Conservation (phyloP, 2,113 vertebrate species). For the Pitta sordida region DNA sequence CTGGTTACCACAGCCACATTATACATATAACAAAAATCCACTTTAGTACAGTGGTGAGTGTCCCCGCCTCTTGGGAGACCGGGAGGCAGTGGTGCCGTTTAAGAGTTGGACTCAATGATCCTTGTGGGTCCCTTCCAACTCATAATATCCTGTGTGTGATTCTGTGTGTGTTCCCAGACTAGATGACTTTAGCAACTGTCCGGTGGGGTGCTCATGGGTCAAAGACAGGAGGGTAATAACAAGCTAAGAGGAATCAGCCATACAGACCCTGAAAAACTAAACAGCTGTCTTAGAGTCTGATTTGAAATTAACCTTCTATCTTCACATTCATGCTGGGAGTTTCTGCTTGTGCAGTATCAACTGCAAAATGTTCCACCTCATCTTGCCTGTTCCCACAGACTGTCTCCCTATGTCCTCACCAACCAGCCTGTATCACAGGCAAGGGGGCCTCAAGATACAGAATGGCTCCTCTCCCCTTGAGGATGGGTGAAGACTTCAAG, state of each 20-base stretch:
- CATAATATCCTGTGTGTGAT: no score
- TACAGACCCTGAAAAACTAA: not conserved
- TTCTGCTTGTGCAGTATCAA: not conserved
- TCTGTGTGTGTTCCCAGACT: not conserved
- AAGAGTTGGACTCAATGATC: no score
- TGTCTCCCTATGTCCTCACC: not conserved
- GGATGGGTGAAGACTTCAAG: not conserved
- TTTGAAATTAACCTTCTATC: not conserved
- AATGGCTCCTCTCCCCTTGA: not conserved
- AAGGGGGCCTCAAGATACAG: not conserved
- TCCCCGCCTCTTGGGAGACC: no score
- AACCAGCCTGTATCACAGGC: not conserved
- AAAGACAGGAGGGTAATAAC: not conserved
- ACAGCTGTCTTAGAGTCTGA: not conserved
- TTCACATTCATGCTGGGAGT: not conserved
- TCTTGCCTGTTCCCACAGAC: rapidly evolving
- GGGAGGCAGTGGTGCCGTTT: no score
- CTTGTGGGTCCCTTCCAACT: no score
- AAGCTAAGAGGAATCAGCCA: not conserved
- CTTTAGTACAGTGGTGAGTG: no score
- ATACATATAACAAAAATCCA: no score
- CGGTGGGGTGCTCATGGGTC: not conserved
- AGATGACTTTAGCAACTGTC: not conserved
- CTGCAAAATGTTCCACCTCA: not conserved
- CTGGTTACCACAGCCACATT: not conserved